Evolutionary conservation across 2,888 invertebrate species (phyloP), one percentile per base, ranked within the genome.

Genomic region (Caradrina clavipalpis): DNA sequence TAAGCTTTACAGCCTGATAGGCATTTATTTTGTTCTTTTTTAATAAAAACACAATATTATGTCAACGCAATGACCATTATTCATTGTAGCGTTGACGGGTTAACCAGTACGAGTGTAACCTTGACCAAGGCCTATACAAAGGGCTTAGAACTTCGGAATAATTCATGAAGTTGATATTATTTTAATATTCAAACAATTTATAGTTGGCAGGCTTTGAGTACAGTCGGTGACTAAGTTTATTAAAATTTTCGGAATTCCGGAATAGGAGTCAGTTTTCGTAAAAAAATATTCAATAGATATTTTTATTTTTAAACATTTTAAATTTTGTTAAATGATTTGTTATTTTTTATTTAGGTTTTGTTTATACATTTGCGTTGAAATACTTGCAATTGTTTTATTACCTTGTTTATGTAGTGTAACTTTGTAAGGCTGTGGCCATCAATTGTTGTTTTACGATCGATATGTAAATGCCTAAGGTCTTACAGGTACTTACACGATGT

Each of bases 41-140:
- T 47, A 8, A 21, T 31, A 51, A 59, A 57, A 57, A 56, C 62
- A 72, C 62, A 66, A 61, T 69, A 67, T 72, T 65, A 45, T 66
- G 39, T 76, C 73, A 73, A 77, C 77, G 72, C 77, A 73, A 65
- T 35, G 69, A n/a, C n/a, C 71, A 80, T 83, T 68, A 83, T 77
- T 81, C 71, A 81, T 66, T 73, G 67, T 81, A 67, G 47, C 60
- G 67, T 47, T 77, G 83, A 77, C 78, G 74, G 71, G 50, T 65
- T 60, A 45, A 68, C 69, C 68, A 55, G 76, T 31, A 54, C 61
- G 54, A 51, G 56, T 21, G 15, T 49, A 66, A 57, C 66, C 71
- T 72, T 83, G 71, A 77, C 74, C 71, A 68, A 69, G 67, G 66
- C 31, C 50, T 59, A 56, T 42, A 67, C 68, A 69, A 73, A 76